Percentiles rank a stretch among this genome's conserved stretches.
Conservation (phyloP, 2,113 vertebrate genomes). For the Synchiropus splendidus region DNA sequence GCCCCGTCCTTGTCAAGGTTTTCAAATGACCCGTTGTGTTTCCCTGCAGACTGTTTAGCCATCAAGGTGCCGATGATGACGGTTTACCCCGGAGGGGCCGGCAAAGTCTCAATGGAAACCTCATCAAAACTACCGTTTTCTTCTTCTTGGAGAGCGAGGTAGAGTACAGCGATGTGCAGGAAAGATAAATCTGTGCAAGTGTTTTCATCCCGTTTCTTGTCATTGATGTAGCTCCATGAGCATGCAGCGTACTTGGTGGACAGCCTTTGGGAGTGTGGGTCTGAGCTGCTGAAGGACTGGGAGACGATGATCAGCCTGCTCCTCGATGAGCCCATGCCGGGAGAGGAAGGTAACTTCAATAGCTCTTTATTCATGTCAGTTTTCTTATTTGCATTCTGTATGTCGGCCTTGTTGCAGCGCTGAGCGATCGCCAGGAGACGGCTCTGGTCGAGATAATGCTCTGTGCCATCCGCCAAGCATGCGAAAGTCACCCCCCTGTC, state of each 20-base stretch:
- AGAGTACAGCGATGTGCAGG: background rate
- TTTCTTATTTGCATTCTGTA: no score
- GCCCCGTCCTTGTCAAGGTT: no score
- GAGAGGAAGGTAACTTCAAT: conserved; percentile 97
- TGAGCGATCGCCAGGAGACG: conserved; percentile 91
- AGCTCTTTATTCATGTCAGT: no score
- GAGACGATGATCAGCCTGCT: conserved; percentile 98
- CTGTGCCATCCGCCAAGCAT: conserved; percentile 93
- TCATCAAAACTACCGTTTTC: conserved; percentile 97
- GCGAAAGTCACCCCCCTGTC: conserved; percentile 94
- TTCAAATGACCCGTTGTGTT: no score
- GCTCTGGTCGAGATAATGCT: conserved; percentile 98
- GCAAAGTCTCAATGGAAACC: conserved; percentile 92
- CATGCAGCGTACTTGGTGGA: conserved; percentile 98
- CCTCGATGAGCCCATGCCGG: conserved; percentile 88
- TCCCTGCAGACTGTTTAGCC: conserved; percentile 82
- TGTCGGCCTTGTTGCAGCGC: conserved; percentile 77
- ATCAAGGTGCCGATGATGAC: conserved; percentile 89
- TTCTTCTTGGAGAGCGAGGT: conserved; percentile 99
- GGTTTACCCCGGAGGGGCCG: conserved; percentile 89
- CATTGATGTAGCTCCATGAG: conserved; percentile 93
- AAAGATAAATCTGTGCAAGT: background rate
- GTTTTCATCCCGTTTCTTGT: conserved; percentile 5
- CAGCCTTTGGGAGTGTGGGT: conserved; percentile 97
- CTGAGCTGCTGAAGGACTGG: conserved; percentile 98